Conservation (phyloP, 2,113 vertebrate genomes). For the Cephalopterus ornatus region DNA sequence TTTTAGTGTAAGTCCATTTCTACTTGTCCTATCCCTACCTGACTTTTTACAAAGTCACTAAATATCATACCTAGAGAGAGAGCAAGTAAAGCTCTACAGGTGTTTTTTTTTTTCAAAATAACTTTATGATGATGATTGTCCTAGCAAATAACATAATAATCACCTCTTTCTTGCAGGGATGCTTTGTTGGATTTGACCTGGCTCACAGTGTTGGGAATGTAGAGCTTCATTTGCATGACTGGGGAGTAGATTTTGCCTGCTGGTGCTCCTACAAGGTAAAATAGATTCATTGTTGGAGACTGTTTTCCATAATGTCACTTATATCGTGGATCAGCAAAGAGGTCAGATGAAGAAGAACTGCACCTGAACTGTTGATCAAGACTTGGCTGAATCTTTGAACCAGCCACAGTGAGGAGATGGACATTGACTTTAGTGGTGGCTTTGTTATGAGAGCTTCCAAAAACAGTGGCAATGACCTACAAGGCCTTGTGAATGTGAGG, state of each 20-base stretch:
- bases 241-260: conserved; percentile 96
- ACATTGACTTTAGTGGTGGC: not conserved
- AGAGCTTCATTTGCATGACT: conserved; percentile 87
- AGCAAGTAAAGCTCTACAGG: not conserved
- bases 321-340: not conserved
- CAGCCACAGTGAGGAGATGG: fast-evolving
- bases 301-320: not conserved
- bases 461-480: not conserved
- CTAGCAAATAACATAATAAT: not conserved
- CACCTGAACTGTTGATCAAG: not conserved
- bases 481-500: not conserved
- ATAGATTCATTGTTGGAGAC: not conserved
- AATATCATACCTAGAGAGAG: not conserved
- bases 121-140: not conserved
- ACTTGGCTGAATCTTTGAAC: not conserved
- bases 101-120: not conserved
- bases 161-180: conserved; percentile 78
- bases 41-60: not conserved
- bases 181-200: conserved; percentile 91
- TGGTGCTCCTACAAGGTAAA: conserved; percentile 98
- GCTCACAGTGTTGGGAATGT: conserved; percentile 91
- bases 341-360: not conserved
- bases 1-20: not conserved
- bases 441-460: not conserved
- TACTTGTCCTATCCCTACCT: not conserved